Base-by-base conservation (phyloP, 2,888 invertebrate species). In the Griposia aprilina region DNA sequence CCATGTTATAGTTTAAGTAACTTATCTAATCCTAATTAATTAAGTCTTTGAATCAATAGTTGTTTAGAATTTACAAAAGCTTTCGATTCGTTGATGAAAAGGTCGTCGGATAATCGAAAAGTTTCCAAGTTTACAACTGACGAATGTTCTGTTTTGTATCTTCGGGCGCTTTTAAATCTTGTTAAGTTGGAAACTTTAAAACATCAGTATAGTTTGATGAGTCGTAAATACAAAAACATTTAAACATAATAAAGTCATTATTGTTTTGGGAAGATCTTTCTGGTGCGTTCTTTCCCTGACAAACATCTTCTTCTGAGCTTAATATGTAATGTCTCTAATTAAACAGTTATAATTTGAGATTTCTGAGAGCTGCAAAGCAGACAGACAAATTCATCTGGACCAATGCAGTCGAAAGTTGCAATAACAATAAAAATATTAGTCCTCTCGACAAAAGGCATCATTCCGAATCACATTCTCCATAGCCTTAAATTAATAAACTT, bases 1-100 rank as follows among this genome's bases (percentile, higher is more conserved):
- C 26, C 36, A 6, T 74, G n/a, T 81, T 69, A 26, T 65, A 11
- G 17, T 30, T 69, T 20, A 1, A 26, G 15, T 10, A 36, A 57
- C 10, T 2, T 59, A 30, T 45, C 0, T 26, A 1, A 36, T 17
- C 45, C 45, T 30, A 55, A 26, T 73, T 67, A 48, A 48, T 67
- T 17, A 30, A 66, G 17, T 36, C 17, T 36, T 45, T 26, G 15
- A 26, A 66, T 67, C 30, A 62, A 60, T 48, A 30, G 11, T 10
- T 60, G 41, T 57, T 68, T 41, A 15, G 2, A 36, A 80, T 62
- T 20, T 13, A 52, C 80, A 59, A 65, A 60, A 59, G 45, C 15
- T 59, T 68, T 13, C 8, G 20, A 26, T 60, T 48, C 26, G 73
- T 57, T 30, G 52, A 65, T 65, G 48, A 26, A 66, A 76, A 70